Evolutionary conservation across 2,113 vertebrate genomes (phyloP).

Genomic region (Archocentrus centrarchus): DNA sequence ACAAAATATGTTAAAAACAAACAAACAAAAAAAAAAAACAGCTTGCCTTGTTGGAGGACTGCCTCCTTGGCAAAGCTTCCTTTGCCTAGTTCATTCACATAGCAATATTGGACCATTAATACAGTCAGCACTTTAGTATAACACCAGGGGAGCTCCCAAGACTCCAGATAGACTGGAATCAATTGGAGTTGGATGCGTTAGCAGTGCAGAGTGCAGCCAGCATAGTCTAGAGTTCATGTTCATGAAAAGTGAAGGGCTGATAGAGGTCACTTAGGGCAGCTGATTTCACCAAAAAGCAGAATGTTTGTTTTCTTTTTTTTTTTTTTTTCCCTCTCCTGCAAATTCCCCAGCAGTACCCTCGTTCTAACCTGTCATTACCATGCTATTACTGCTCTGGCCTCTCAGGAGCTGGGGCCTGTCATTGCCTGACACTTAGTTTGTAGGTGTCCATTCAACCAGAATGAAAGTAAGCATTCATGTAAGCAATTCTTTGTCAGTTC

Average conservation of each 20-base stretch:
- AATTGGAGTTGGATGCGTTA: conserved; percentile 50
- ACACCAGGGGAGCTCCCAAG: conserved; percentile 53
- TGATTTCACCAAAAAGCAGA: conserved; percentile 44
- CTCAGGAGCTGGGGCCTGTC: background rate
- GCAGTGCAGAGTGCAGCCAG: conserved; percentile 39
- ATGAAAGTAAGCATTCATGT: conserved; percentile 15
- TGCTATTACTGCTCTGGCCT: conserved; percentile 37
- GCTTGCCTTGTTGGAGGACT: conserved; percentile 12
- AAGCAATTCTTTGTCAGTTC: background rate
- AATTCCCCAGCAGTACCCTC: conserved; percentile 37
- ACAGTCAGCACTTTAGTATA: conserved; percentile 59
- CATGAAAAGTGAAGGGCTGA: conserved; percentile 46
- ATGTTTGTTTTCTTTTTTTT: background rate
- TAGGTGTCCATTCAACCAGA: conserved; percentile 31
- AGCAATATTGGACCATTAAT: conserved; percentile 52
- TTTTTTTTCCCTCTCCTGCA: conserved; percentile 11
- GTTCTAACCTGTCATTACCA: conserved; percentile 53
- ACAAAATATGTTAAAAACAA: conserved; percentile 25
- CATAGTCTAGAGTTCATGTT: conserved; percentile 29
- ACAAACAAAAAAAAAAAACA: background rate
- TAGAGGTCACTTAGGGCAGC: conserved; percentile 51
- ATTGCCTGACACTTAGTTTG: conserved; percentile 11
- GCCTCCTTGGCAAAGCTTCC: conserved; percentile 20
- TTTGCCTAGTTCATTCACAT: conserved; percentile 20
- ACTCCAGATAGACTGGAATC: conserved; percentile 53